Percentiles rank a stretch among this genome's conserved stretches.
Conservation (phyloP, 2,888 invertebrate species). For the Tetrapedia diversipes region DNA sequence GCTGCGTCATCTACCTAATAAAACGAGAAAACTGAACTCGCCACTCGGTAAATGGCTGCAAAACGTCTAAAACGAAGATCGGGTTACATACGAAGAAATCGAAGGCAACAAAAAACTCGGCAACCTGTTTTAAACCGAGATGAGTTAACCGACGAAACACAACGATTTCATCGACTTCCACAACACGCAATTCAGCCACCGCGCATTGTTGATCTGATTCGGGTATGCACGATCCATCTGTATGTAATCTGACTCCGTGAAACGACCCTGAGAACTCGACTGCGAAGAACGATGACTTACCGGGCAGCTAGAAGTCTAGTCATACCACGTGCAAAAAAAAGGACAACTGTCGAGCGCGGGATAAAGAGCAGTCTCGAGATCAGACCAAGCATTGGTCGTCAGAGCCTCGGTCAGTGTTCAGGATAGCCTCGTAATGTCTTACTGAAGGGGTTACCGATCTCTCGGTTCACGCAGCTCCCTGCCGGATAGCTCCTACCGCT, state of each 20-base stretch:
- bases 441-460: conserved; percentile 19
- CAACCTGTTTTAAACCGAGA: not conserved
- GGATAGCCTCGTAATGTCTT: conserved; percentile 25
- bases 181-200: not conserved
- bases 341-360: conserved; percentile 28
- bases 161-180: too few species aligned
- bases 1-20: not conserved
- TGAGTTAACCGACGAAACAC: too few species aligned
- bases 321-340: not conserved
- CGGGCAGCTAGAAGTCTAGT: not conserved
- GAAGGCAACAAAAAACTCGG: not conserved
- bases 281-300: conserved; percentile 38
- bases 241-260: not conserved
- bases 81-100: not conserved
- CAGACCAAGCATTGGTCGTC: too few species aligned
- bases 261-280: conserved; percentile 33
- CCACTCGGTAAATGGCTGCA: not conserved
- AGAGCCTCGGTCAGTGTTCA: conserved; percentile 40
- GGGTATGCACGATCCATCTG: conserved; percentile 12
- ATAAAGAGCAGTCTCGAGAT: conserved; percentile 10
- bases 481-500: conserved; percentile 6
- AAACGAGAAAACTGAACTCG: not conserved
- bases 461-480: not conserved
- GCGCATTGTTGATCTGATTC: not conserved
- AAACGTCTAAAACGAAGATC: not conserved